Base-by-base conservation (phyloP, 2,113 vertebrate species). In the Bubo bubo region DNA sequence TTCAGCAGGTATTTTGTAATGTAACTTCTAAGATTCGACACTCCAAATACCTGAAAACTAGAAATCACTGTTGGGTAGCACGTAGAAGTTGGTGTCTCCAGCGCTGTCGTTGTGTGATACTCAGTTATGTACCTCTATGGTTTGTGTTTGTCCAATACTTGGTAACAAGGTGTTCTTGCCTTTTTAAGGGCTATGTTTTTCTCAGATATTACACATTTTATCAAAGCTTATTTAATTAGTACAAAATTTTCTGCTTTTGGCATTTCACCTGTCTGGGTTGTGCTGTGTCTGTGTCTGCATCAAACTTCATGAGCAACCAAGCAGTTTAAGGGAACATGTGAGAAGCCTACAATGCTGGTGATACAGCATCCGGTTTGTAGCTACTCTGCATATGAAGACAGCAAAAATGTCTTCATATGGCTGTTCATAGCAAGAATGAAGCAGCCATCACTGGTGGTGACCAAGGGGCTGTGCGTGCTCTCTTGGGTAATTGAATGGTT, bases 201-300 rank as follows among this genome's bases (percentile, higher is more conserved):
- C 45, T 82, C 13, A 17, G 39, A 0, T 16, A 2, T 1, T 4
- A 4, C 11, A 2, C 1, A 0, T 5, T 56, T 56, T 26, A 41
- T 10, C 24, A 8, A 4, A 83, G 15, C 20, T 11, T 35, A 1
- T 9, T 19, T 32, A 8, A 39, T 8, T 2, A 6, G 14, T 1
- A 5, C 5, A 5, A 13, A 2, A 5, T 1, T 13, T 41, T 16
- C n/a, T 50, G 60, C 1, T 8, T 43, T 24, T 24, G 39, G 10
- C 5, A 0, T 39, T 35, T 77, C 6, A 6, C 21, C 55, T 68
- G 27, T 8, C 41, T 28, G 47, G 56, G 5, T 3, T 60, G 76
- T 27, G 62, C 50, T 35, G 45, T 43, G 62, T 15, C 14, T 64
- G 2, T 19, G 23, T 8, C 45, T 75, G 41, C 80, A 6, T 43